phyloP scores from a whole-genome alignment of 2,888 invertebrate genomes.

The Sinotaia quadrata region DNA sequence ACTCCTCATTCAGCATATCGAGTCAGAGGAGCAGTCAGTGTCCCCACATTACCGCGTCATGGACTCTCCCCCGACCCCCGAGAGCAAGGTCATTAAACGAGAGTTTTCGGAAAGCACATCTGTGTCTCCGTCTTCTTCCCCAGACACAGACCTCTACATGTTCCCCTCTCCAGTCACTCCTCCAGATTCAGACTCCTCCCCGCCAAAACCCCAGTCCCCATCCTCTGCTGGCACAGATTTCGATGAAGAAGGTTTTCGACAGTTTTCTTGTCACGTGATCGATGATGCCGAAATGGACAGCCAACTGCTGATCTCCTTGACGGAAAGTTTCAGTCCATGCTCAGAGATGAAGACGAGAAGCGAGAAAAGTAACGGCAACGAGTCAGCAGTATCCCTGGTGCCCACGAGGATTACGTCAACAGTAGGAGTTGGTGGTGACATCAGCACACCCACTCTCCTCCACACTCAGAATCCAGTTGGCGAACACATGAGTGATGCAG shows the following conservation, averaged over 20 bases:
- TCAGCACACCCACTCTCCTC: neutral
- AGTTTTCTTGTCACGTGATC: too few species aligned
- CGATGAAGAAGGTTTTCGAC: constrained; percentile 44
- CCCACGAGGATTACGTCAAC: constrained; percentile 1
- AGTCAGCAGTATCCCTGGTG: constrained; percentile 8
- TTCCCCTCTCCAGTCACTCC: constrained; percentile 69
- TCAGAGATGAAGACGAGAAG: too few species aligned
- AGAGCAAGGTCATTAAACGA: constrained; percentile 57
- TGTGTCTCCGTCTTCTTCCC: constrained; percentile 62
- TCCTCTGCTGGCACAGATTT: constrained; percentile 61
- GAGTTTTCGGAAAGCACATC: constrained; percentile 65
- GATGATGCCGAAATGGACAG: neutral
- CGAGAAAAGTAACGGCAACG: neutral
- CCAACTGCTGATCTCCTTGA: too few species aligned
- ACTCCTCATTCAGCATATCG: constrained; percentile 56
- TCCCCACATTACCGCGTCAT: constrained; percentile 66
- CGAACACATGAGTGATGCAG: constrained; percentile 13
- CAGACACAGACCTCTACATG: constrained; percentile 60
- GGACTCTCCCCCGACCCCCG: constrained; percentile 67
- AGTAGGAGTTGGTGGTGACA: constrained; percentile 13
- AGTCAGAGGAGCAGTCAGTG: constrained; percentile 56
- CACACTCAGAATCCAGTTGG: too few species aligned
- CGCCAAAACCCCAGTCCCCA: constrained; percentile 68
- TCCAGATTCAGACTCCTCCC: constrained; percentile 66
- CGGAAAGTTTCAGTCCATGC: too few species aligned